A percentile compares a stretch with the other conserved stretches of the same genome.
Conservation (phyloP, 2,888 invertebrate species). For the Escarpia spicata region DNA sequence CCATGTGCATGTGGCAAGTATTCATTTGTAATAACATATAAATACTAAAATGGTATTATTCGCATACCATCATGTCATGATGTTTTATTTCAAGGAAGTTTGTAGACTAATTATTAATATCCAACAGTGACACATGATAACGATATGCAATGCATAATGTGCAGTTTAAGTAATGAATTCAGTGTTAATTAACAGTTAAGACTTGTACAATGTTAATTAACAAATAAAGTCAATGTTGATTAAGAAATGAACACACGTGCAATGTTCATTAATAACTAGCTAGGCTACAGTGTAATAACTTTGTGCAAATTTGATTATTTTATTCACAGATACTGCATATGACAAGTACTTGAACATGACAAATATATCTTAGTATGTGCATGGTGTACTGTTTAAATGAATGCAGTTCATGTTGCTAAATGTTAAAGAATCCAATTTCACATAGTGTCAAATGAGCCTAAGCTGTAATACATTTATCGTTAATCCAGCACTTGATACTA, state of each 20-base stretch:
- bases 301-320: not conserved
- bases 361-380: not conserved
- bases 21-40: not conserved
- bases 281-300: not conserved
- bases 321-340: not conserved
- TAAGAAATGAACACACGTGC: not conserved
- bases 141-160: not conserved
- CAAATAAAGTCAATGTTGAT: not conserved
- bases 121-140: not conserved
- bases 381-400: not conserved
- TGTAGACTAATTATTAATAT: not conserved
- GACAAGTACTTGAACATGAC: not conserved
- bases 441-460: not conserved
- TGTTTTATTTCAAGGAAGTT: not conserved
- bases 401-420: not conserved
- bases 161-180: not conserved
- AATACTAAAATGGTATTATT: not conserved
- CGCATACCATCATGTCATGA: not conserved
- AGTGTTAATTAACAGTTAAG: not conserved
- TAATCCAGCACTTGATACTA: not conserved
- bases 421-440: no score
- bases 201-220: not conserved
- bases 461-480: not conserved
- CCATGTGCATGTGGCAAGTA: conserved; percentile 90
- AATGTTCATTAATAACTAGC: not conserved